phyloP scores from a whole-genome alignment of 1,140 invertebrate species.

The Scylla paramamosain region DNA sequence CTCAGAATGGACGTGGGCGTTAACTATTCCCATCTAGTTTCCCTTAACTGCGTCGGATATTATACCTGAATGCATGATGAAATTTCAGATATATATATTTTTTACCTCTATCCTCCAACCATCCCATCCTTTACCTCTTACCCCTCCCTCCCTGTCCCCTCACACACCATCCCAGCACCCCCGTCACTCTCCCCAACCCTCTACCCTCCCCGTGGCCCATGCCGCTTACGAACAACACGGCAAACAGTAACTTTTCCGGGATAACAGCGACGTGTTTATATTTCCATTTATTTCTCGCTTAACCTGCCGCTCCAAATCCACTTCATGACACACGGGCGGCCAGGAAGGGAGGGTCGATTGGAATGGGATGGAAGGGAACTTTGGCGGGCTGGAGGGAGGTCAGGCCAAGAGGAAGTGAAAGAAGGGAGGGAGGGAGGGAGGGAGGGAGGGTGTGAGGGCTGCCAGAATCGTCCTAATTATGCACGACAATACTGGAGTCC shows the following conservation, averaged over 20 bases:
- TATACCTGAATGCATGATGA: conserved; percentile 14
- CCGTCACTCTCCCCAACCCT: neutral
- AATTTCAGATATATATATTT: conserved; percentile 4
- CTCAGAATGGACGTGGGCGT: neutral
- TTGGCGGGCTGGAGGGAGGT: neutral
- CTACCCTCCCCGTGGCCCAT: neutral
- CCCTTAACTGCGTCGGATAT: neutral
- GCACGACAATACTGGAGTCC: conserved; percentile 10
- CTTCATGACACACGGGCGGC: neutral
- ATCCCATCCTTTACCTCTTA: no score
- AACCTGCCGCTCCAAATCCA: neutral
- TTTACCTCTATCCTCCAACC: neutral
- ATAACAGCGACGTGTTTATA: conserved; percentile 22
- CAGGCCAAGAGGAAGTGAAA: neutral
- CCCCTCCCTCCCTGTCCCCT: no score
- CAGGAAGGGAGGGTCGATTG: no score
- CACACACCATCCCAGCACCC: neutral
- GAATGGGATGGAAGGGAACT: no score
- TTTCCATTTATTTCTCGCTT: conserved; percentile 16
- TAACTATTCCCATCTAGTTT: neutral
- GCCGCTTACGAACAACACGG: neutral
- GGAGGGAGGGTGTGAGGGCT: neutral
- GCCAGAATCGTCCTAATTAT: conserved; percentile 22
- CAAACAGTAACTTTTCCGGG: conserved; percentile 13
- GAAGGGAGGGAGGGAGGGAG: neutral